These are phyloP conservation scores for Sesamia nonagrioides DNA, from an alignment of 1,140 invertebrate genomes.

Conservation along the genomic window DNA sequence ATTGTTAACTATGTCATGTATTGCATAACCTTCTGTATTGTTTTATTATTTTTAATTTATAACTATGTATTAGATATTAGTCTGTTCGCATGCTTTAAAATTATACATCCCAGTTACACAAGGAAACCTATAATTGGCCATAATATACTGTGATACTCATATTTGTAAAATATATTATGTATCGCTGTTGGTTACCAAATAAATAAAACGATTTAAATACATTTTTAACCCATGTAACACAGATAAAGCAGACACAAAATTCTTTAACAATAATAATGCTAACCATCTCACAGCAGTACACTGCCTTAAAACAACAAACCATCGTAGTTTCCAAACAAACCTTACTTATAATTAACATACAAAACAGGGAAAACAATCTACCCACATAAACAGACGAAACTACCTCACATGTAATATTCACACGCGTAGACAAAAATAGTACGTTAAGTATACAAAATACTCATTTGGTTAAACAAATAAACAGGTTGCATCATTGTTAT, in stretches of 20 bases:
- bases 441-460: constrained; percentile 13
- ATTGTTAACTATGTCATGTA: too few species aligned
- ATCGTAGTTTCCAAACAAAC: not conserved
- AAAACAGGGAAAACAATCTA: constrained; percentile 30
- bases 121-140: too few species aligned
- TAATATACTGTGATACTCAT: too few species aligned
- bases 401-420: constrained; percentile 31
- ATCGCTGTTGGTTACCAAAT: too few species aligned
- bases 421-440: constrained; percentile 36
- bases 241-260: not conserved
- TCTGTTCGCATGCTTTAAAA: too few species aligned
- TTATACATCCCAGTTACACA: too few species aligned
- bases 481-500: constrained; percentile 40
- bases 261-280: not conserved
- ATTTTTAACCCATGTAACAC: not conserved
- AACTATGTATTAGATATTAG: too few species aligned
- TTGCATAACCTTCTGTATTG: too few species aligned
- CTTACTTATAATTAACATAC: constrained; percentile 36
- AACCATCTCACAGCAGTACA: not conserved
- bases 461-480: constrained; percentile 41
- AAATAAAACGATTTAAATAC: not conserved
- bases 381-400: constrained; percentile 10
- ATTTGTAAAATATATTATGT: too few species aligned
- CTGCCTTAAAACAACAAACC: constrained; percentile 8
- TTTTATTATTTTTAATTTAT: too few species aligned